Conservation (phyloP, 2,113 vertebrate genomes). For the Enhydra lutris region DNA sequence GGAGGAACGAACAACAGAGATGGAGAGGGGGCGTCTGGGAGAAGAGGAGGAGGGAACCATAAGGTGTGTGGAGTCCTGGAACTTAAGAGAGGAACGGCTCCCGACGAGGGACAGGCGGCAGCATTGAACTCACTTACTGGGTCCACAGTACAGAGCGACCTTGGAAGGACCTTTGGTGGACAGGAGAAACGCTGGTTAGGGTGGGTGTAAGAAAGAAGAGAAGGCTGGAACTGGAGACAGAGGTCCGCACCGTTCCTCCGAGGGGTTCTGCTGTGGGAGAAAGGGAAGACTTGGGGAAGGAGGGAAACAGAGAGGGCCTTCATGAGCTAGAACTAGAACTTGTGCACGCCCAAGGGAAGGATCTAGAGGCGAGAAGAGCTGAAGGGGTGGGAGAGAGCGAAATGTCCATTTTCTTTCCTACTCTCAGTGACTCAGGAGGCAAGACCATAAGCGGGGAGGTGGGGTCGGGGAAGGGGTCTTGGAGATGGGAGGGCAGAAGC, state of each 20-base stretch:
- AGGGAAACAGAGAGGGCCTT: not conserved
- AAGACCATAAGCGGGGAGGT: not conserved
- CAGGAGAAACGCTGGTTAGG: not conserved
- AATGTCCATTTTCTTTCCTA: not conserved
- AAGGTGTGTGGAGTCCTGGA: not conserved
- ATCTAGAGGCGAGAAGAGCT: not conserved
- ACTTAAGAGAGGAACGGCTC: not conserved
- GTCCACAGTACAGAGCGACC: not conserved
- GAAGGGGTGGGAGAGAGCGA: not conserved
- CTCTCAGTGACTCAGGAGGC: not conserved
- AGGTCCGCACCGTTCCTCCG: not conserved
- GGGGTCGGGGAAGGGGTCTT: not conserved
- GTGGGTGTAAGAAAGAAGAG: fast-evolving
- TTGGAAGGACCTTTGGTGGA: not conserved
- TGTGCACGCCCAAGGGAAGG: not conserved
- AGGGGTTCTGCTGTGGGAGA: not conserved
- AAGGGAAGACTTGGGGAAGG: not conserved
- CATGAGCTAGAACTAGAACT: not conserved
- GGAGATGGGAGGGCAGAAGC: not conserved
- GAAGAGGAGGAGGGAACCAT: not conserved
- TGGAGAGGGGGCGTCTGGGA: not conserved
- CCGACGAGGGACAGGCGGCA: not conserved
- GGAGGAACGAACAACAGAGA: not conserved
- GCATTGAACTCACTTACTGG: not conserved
- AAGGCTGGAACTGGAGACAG: not conserved